Base-by-base conservation (phyloP, 2,113 vertebrate genomes). In the Cololabis saira region DNA sequence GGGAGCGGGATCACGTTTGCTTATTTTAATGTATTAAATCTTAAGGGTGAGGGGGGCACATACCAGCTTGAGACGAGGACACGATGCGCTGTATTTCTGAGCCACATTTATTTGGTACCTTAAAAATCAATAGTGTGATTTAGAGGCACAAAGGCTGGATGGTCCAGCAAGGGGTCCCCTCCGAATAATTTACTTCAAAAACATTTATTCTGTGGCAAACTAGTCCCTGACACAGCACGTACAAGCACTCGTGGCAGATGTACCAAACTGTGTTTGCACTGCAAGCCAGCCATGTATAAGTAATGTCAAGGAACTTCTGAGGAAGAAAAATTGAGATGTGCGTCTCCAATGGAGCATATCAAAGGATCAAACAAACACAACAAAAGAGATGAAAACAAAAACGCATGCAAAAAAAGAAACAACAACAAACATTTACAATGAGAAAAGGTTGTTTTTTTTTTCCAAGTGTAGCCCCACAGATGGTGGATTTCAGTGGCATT, bases 81-180 rank as follows among this genome's bases (percentile, higher is more conserved):
- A 81, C 71, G 41, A 55, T 69, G 64, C 43, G 71, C 77, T 30
- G 30, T 42, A 66, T 72, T 71, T 81, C 83, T 76, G 48, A 67
- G 77, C 2, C 12, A 44, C 66, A 59, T 85, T 89, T 81, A 81
- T 85, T 81, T 70, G 41, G 15, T 64, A 64, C 86, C 83, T 84
- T 88, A 69, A 88, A 91, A 91, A 90, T 92, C 91, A 90, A 91
- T 91, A 91, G 58, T 15, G 49, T 86, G 83, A 91, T 91, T 90
- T 90, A 78, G 78, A 86, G 66, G 82, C 84, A 87, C 74, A 84
- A 78, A 80, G 75, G 70, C 61, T 77, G 66, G 44, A 67, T 47
- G 41, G 80, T 68, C 74, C 57, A 86, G 81, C 71, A 12, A 85
- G 62, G 76, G 74, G 76, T 73, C 68, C 56, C 63, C 75, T 86